Conservation (phyloP, 2,797 vertebrate species). For the Neoniphon sammara region DNA sequence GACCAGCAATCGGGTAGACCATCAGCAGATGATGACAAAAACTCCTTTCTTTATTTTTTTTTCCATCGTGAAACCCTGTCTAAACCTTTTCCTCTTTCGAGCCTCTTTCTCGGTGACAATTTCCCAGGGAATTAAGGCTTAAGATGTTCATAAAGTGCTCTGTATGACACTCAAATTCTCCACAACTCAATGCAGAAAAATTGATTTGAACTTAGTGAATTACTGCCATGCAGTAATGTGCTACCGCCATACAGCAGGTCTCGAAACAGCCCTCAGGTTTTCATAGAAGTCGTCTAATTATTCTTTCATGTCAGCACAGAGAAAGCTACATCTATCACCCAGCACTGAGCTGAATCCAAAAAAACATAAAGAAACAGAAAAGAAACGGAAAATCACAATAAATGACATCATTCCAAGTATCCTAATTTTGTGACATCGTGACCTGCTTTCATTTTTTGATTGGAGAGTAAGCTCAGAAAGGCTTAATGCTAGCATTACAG, state of each 20-base stretch:
- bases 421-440: slow-evolving; percentile 59
- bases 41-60: slow-evolving; percentile 20
- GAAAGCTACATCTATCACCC: slow-evolving; percentile 59
- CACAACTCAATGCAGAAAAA: slow-evolving; percentile 44
- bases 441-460: slow-evolving; percentile 55
- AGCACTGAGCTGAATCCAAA: slow-evolving; percentile 52
- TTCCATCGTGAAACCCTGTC: slow-evolving; percentile 21
- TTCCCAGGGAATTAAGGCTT: slow-evolving; percentile 78
- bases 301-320: slow-evolving; percentile 46
- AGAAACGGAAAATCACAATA: slow-evolving; percentile 27
- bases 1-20: slow-evolving; percentile 52
- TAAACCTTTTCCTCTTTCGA: slow-evolving; percentile 47
- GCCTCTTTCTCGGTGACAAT: slow-evolving; percentile 46
- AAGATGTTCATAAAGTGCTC: slow-evolving; percentile 82
- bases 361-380: slow-evolving; percentile 9
- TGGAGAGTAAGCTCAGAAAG: slow-evolving; percentile 48
- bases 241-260: slow-evolving; percentile 63
- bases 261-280: slow-evolving; percentile 53
- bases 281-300: slow-evolving; percentile 43
- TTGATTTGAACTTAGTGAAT: slow-evolving; percentile 25
- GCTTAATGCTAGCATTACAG: slow-evolving; percentile 53
- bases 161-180: slow-evolving; percentile 69
- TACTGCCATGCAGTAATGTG: slow-evolving; percentile 58
- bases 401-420: slow-evolving; percentile 68
- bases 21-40: slow-evolving; percentile 54